These are phyloP conservation scores for Buteo buteo DNA, from an alignment of 2,113 vertebrate species.

Conservation along the genomic window DNA sequence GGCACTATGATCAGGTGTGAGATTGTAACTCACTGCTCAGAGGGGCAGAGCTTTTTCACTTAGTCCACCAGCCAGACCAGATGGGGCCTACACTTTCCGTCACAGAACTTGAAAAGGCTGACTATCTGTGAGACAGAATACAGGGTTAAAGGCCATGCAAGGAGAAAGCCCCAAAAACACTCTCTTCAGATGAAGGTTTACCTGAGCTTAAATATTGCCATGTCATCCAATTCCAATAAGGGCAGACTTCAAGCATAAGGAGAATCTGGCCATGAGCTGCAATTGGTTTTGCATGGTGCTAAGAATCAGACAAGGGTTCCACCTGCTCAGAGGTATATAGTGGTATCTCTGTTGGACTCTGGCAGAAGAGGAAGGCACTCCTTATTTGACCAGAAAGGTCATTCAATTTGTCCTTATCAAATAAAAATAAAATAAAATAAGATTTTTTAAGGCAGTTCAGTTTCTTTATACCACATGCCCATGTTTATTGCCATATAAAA, in stretches of 20 bases:
- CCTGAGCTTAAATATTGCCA: background rate
- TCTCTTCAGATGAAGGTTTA: background rate
- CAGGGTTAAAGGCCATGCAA: background rate
- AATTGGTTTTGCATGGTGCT: background rate
- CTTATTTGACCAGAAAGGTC: background rate
- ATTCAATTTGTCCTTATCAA: slow-evolving; percentile 34
- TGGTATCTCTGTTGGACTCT: background rate
- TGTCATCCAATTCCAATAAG: background rate
- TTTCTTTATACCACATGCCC: slow-evolving; percentile 26
- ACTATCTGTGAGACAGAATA: background rate
- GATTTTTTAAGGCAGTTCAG: slow-evolving; percentile 1
- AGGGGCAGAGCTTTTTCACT: background rate
- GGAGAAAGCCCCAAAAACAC: background rate
- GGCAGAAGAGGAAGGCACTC: background rate
- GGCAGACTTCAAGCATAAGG: background rate
- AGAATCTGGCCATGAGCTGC: background rate
- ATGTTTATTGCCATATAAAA: slow-evolving; percentile 61
- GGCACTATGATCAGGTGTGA: slow-evolving; percentile 28
- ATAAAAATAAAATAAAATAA: slow-evolving; percentile 24
- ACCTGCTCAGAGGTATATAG: background rate
- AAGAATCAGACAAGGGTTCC: background rate
- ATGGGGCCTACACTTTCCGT: background rate
- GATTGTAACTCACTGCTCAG: background rate
- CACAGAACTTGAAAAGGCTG: background rate
- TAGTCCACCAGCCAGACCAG: background rate